Evolutionary conservation across 1,140 invertebrate genomes (phyloP), one percentile per base, ranked within the genome.

Genomic region (Leucophenga varia): DNA sequence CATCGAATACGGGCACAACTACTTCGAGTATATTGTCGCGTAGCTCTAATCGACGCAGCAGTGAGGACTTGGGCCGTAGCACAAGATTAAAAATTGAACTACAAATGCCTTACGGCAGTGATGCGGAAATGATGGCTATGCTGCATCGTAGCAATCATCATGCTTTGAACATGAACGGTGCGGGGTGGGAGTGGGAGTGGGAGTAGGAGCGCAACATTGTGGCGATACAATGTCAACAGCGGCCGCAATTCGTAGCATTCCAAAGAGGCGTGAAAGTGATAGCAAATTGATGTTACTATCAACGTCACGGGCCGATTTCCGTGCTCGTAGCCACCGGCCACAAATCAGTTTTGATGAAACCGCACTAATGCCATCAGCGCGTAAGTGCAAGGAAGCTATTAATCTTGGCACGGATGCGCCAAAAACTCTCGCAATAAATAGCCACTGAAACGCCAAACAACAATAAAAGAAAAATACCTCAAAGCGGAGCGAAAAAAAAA

Each of bases 341-440:
- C 69, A 72, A 61, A 69, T 69, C 51, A 72, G 68, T 46, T 72
- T 72, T 50, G 68, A 72, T 37, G 68, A 69, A 22, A 49, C 49
- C 12, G 54, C 52, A 2, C n/a, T 59, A 34, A 35, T 32, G 13
- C 17, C 17, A 25, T 14, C 13, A 12, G 41, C 14, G 22, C 22
- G 22, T 25, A 25, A 25, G 22, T 25, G 10, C 4, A 46, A 49
- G 31, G 43, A 49, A 18, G 38, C 32, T 22, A 42, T 54, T 32
- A 61, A 54, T 51, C 44, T 38, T 4, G 30, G 8, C 28, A 30
- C n/a, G 28, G n/a, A 30, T 30, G n/a, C 8, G 28, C 28, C 28
- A 30, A 30, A n/a, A 30, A 30, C 28, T n/a, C 28, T 8, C 28
- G 28, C 8, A 30, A 30, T 9, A 30, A n/a, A n/a, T n/a, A n/a